Percentiles rank a stretch among this genome's conserved stretches.
phyloP scores from a whole-genome alignment of 1,140 invertebrate genomes.

The Melipona quadrifasciata region DNA sequence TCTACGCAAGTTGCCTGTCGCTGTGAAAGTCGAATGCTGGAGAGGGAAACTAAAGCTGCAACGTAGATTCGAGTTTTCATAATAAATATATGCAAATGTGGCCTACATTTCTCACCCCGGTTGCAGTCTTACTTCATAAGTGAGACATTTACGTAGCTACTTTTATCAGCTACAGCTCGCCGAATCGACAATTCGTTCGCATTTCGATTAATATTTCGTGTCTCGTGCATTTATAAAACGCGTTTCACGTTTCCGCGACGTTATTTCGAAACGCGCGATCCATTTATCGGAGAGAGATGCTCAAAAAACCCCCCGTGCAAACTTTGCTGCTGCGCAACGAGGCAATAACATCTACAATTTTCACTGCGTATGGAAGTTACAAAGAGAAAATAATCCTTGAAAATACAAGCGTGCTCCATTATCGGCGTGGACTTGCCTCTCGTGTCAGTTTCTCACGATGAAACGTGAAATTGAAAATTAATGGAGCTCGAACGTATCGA shows the following conservation, averaged over 20 bases:
- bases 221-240: not conserved
- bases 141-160: not conserved
- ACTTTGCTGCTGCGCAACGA: too few relatives aligned
- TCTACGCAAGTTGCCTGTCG: not conserved
- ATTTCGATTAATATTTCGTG: not conserved
- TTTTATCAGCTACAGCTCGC: not conserved
- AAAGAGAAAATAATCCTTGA: not conserved
- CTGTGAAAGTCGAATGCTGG: not conserved
- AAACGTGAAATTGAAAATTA: not conserved
- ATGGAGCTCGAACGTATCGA: not conserved
- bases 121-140: not conserved
- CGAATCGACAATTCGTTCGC: not conserved
- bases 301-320: too few relatives aligned
- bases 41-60: not conserved
- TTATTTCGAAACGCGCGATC: not conserved
- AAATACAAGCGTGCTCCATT: not conserved
- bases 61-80: not conserved
- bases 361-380: not conserved
- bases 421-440: too few relatives aligned
- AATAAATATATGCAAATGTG: slow-evolving; percentile 16
- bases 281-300: too few relatives aligned
- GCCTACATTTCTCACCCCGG: not conserved
- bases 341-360: too few relatives aligned
- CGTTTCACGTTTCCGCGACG: not conserved
- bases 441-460: not conserved